Conservation (phyloP, 2,113 vertebrate species). For the Sorex araneus region DNA sequence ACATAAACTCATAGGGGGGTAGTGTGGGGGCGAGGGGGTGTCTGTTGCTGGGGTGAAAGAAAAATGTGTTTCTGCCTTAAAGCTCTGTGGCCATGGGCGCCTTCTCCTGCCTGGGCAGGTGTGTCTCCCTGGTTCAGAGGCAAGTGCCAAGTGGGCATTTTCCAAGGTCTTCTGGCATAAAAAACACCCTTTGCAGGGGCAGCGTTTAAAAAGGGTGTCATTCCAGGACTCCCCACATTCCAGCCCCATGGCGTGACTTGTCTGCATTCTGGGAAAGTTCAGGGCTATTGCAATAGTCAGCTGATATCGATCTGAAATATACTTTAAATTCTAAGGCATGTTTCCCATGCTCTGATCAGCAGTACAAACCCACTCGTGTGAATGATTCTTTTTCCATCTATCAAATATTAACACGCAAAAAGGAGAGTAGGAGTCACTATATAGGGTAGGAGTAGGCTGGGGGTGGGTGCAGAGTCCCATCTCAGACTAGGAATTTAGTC, state of each 20-base stretch:
- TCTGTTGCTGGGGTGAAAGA: no score
- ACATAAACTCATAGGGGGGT: background rate
- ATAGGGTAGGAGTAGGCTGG: no score
- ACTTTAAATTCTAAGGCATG: background rate
- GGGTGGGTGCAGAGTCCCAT: no score
- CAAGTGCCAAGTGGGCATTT: background rate
- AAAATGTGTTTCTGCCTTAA: background rate
- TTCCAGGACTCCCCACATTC: background rate
- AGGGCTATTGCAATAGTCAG: background rate
- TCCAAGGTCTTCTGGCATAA: background rate
- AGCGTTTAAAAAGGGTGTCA: background rate
- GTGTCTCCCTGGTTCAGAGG: background rate
- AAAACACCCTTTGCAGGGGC: background rate
- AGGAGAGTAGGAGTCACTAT: no score
- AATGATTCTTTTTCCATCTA: no score
- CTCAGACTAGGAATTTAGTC: no score
- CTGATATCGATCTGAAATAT: background rate
- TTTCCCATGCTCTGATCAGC: no score
- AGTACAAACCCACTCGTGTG: no score
- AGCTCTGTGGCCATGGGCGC: background rate
- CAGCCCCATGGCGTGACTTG: background rate
- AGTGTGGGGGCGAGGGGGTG: background rate
- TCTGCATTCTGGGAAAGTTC: background rate
- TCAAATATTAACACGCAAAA: no score
- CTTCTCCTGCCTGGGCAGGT: background rate